Percentiles rank a stretch among this genome's conserved stretches.
phyloP scores from a whole-genome alignment of 2,888 invertebrate genomes.

The Brenthis hecate region DNA sequence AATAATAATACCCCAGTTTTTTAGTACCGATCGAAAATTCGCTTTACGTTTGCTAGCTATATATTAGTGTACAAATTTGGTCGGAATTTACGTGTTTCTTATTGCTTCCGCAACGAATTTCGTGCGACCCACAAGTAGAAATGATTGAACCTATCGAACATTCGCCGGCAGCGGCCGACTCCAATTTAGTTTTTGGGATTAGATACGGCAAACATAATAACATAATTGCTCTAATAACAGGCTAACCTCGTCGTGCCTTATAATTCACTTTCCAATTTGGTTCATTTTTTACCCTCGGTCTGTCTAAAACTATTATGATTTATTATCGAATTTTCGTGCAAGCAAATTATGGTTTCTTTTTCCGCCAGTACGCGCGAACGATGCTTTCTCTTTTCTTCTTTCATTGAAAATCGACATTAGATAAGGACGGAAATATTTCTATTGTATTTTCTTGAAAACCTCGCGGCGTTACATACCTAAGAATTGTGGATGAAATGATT shows the following conservation, averaged over 20 bases:
- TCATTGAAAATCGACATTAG: constrained; percentile 47
- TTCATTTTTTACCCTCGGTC: constrained; percentile 75
- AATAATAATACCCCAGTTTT: constrained; percentile 52
- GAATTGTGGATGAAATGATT: constrained; percentile 70
- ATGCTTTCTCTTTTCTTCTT: constrained; percentile 62
- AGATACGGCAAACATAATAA: constrained; percentile 82
- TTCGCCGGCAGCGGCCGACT: constrained; percentile 79
- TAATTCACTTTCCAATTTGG: constrained; percentile 83
- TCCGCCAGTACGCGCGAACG: constrained; percentile 59
- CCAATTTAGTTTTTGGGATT: constrained; percentile 82
- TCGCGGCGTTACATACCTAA: constrained; percentile 62
- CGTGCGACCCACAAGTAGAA: constrained; percentile 79
- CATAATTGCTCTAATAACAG: constrained; percentile 82
- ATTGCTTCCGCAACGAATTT: constrained; percentile 82
- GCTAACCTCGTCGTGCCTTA: constrained; percentile 76
- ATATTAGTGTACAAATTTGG: constrained; percentile 70
- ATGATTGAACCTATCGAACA: constrained; percentile 80
- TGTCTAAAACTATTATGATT: constrained; percentile 82
- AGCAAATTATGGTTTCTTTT: constrained; percentile 76
- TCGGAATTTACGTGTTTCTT: constrained; percentile 78
- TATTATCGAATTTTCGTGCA: constrained; percentile 82
- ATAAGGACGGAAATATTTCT: constrained; percentile 61
- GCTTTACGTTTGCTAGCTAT: constrained; percentile 52
- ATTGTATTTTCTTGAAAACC: constrained; percentile 71
- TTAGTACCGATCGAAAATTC: constrained; percentile 55